phyloP scores from a whole-genome alignment of 2,888 invertebrate genomes.

The Tachina grossa region DNA sequence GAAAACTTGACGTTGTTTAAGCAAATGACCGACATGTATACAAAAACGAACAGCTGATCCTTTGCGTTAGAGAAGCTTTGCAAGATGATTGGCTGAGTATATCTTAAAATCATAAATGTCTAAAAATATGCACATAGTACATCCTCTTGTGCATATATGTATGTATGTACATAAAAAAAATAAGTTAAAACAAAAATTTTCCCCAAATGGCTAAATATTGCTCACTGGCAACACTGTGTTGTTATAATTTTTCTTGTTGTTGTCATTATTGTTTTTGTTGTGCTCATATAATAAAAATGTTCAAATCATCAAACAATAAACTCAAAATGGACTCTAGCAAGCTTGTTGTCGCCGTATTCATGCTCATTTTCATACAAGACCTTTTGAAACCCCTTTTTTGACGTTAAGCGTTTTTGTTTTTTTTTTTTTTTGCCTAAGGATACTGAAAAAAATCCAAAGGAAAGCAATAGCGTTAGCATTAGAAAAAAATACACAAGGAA shows the following conservation, averaged over 20 bases:
- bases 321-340: slow-evolving; percentile 83
- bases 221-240: slow-evolving; percentile 38
- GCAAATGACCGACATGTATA: no score
- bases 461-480: slow-evolving; percentile 13
- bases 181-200: not conserved
- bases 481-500: slow-evolving; percentile 17
- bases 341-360: slow-evolving; percentile 78
- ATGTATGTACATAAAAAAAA: not conserved
- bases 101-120: no score
- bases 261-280: slow-evolving; percentile 56
- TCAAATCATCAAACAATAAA: slow-evolving; percentile 83
- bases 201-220: not conserved
- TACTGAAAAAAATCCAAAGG: slow-evolving; percentile 2
- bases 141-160: no score
- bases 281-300: slow-evolving; percentile 74
- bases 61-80: no score
- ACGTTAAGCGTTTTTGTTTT: slow-evolving; percentile 33
- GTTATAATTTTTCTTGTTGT: slow-evolving; percentile 22
- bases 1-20: no score
- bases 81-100: no score
- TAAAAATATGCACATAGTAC: no score
- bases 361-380: slow-evolving; percentile 79
- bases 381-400: slow-evolving; percentile 68
- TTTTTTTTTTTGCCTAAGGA: slow-evolving; percentile 22
- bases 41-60: no score